A percentile compares a stretch with the other conserved stretches of the same genome.
Evolutionary conservation across 2,113 vertebrate species (phyloP).

Genomic region (Trichomycterus rosablanca): DNA sequence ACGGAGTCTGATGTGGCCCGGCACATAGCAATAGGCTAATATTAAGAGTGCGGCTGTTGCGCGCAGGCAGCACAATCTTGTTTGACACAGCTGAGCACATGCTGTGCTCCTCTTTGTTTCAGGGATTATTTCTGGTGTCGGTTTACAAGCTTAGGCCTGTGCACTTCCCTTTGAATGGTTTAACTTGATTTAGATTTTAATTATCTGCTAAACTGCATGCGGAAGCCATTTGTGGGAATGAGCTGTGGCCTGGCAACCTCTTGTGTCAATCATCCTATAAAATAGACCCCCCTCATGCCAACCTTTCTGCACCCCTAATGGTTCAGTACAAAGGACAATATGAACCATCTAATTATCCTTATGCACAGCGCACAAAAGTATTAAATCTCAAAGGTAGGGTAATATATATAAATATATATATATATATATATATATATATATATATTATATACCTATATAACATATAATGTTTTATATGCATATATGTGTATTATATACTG

Average conservation of each 20-base stretch:
- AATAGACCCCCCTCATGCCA: conserved; percentile 1
- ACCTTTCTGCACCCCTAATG: background rate
- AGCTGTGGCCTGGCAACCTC: conserved; percentile 41
- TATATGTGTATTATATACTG: too few species aligned
- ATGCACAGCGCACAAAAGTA: conserved; percentile 2
- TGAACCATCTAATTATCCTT: background rate
- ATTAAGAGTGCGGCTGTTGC: background rate
- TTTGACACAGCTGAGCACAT: conserved; percentile 57
- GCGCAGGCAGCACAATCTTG: conserved; percentile 11
- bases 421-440: too few species aligned
- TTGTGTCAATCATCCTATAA: conserved; percentile 62
- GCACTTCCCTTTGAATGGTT: conserved; percentile 60
- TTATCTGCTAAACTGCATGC: conserved; percentile 73
- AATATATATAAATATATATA: too few species aligned
- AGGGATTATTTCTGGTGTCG: conserved; percentile 56
- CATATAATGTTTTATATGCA: too few species aligned
- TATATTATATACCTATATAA: too few species aligned
- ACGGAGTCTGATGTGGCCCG: too few species aligned
- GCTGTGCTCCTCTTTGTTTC: conserved; percentile 57
- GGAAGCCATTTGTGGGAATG: conserved; percentile 61
- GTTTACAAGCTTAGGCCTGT: conserved; percentile 60
- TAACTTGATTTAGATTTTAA: conserved; percentile 69
- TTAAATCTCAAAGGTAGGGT: background rate
- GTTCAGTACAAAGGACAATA: background rate
- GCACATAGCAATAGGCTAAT: too few species aligned